Percentiles rank a stretch among this genome's conserved stretches.
Conservation (phyloP, 2,888 invertebrate genomes). For the Nomada lathburiana region DNA sequence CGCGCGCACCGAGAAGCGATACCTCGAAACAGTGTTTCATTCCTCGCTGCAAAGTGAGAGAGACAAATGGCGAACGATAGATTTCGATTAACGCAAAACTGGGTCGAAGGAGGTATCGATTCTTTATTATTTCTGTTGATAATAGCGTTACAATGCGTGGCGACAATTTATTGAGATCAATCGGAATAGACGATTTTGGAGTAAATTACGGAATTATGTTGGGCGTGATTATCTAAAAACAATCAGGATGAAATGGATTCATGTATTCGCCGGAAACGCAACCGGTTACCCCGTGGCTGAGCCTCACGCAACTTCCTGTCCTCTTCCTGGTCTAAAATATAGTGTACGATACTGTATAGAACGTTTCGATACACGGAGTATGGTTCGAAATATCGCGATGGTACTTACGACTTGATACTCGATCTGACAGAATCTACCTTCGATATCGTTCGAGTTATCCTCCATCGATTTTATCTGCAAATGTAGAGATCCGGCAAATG, state of each 20-base stretch:
- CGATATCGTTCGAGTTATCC: slow-evolving; percentile 4
- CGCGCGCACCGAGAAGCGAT: background rate
- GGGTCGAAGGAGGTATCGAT: background rate
- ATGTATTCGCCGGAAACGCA: slow-evolving; percentile 84
- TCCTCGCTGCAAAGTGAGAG: background rate
- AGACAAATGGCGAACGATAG: background rate
- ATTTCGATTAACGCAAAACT: slow-evolving; percentile 2
- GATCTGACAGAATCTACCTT: slow-evolving; percentile 28
- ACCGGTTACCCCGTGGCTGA: slow-evolving; percentile 81
- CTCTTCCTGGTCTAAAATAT: slow-evolving; percentile 43
- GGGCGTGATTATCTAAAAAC: slow-evolving; percentile 75
- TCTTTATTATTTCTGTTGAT: background rate
- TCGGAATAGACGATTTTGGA: background rate
- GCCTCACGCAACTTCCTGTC: slow-evolving; percentile 82
- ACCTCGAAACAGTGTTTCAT: background rate
- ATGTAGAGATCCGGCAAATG: background rate
- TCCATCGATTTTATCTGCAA: slow-evolving; percentile 34
- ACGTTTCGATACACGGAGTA: background rate
- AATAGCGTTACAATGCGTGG: background rate
- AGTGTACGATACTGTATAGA: background rate
- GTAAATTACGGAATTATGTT: background rate
- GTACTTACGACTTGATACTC: slow-evolving; percentile 53
- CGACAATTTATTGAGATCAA: background rate
- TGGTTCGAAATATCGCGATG: background rate
- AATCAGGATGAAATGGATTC: slow-evolving; percentile 84